These are phyloP conservation scores for Equus przewalskii DNA, from an alignment of 2,113 vertebrate species.

Conservation along the genomic window DNA sequence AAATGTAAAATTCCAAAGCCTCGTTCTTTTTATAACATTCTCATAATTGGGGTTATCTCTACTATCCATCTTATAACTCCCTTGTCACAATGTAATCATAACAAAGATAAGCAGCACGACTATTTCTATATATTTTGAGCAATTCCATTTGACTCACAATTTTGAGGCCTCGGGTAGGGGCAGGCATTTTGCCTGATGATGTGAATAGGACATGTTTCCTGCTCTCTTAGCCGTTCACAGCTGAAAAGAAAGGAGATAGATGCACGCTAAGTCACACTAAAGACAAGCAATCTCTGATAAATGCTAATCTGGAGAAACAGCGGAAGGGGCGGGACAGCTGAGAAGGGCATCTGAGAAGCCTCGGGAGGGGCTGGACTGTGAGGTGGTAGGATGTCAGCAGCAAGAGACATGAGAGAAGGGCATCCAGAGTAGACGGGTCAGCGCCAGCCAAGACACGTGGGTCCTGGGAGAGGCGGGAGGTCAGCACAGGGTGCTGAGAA, in stretches of 20 bases:
- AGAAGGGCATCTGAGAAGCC: not conserved
- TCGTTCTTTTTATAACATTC: not conserved
- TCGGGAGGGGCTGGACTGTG: not conserved
- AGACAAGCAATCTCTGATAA: not conserved
- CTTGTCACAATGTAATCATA: not conserved
- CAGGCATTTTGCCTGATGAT: not conserved
- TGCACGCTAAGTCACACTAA: not conserved
- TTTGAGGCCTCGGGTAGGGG: not conserved
- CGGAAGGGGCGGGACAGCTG: not conserved
- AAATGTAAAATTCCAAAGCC: not conserved
- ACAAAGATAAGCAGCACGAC: not conserved
- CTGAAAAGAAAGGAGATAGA: not conserved
- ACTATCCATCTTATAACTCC: not conserved
- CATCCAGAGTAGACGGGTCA: fast-evolving
- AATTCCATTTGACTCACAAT: not conserved
- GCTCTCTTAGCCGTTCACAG: not conserved
- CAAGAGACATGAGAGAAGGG: not conserved
- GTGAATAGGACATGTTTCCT: not conserved
- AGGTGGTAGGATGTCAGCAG: not conserved
- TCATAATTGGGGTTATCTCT: not conserved
- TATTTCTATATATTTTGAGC: not conserved
- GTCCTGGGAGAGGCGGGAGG: not conserved
- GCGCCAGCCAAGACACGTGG: fast-evolving
- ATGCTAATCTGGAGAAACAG: not conserved
- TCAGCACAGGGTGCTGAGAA: not conserved